Evolutionary conservation across 2,888 invertebrate species (phyloP).

Genomic region (Mycalesis mineus): DNA sequence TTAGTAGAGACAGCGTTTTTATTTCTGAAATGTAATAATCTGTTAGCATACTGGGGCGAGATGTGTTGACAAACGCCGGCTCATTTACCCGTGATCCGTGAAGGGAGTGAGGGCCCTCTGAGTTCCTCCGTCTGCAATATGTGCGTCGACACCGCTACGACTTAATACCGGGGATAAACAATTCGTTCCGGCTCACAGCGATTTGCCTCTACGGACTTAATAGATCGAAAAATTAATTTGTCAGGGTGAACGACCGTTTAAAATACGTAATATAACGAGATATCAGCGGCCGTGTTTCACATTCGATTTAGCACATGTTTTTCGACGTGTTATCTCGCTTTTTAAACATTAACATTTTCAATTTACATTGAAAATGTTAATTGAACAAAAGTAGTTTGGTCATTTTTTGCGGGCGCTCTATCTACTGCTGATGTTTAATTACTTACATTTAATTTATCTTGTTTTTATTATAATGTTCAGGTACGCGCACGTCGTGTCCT

Average conservation of each 20-base stretch:
- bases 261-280: conserved; percentile 7
- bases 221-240: conserved; percentile 59
- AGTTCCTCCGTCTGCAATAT: conserved; percentile 52
- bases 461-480: background rate
- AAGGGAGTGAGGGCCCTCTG: conserved; percentile 40
- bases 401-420: background rate
- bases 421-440: background rate
- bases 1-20: background rate
- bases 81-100: conserved; percentile 60
- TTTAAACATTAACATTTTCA: background rate
- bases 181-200: conserved; percentile 64
- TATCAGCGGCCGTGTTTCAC: conserved; percentile 4
- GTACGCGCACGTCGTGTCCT: background rate
- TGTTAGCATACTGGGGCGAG: conserved; percentile 19
- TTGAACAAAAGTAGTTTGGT: background rate
- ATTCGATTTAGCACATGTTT: conserved; percentile 1
- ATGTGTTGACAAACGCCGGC: conserved; percentile 54
- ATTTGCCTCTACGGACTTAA: conserved; percentile 51
- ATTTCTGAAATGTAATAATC: conserved; percentile 15
- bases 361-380: background rate
- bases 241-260: conserved; percentile 39
- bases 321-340: background rate
- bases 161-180: conserved; percentile 65
- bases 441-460: background rate
- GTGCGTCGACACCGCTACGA: conserved; percentile 56